Evolutionary conservation across 2,888 invertebrate species (phyloP).

Genomic region (Agrilus cyanescens): DNA sequence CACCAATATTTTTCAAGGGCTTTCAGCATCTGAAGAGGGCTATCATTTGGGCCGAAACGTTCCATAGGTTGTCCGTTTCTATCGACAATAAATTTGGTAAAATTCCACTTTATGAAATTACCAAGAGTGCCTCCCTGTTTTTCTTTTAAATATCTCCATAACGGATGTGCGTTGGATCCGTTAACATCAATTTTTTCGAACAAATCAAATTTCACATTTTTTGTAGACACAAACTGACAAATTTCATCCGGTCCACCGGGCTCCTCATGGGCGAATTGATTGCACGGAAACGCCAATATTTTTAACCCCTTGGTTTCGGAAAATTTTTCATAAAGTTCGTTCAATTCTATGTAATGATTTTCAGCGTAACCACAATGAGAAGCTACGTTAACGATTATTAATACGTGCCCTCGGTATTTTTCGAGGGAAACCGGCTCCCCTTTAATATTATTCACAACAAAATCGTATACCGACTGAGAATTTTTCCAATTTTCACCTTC

Average conservation of each 20-base stretch:
- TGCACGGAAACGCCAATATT: slow-evolving; percentile 79
- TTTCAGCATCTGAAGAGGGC: slow-evolving; percentile 29
- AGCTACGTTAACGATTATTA: slow-evolving; percentile 80
- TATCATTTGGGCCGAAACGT: slow-evolving; percentile 46
- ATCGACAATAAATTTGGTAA: slow-evolving; percentile 75
- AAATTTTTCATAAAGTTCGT: slow-evolving; percentile 62
- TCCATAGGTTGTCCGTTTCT: slow-evolving; percentile 59
- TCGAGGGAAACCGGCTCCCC: slow-evolving; percentile 70
- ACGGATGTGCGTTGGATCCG: slow-evolving; percentile 50
- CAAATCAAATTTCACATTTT: slow-evolving; percentile 58
- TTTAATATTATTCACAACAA: slow-evolving; percentile 68
- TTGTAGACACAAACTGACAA: slow-evolving; percentile 47
- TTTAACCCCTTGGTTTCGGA: slow-evolving; percentile 59
- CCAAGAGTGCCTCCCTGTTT: slow-evolving; percentile 41
- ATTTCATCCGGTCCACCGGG: slow-evolving; percentile 53
- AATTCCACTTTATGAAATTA: slow-evolving; percentile 80
- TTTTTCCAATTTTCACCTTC: slow-evolving; percentile 44
- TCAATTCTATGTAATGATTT: slow-evolving; percentile 72
- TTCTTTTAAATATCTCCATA: slow-evolving; percentile 55
- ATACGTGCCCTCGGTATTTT: slow-evolving; percentile 70
- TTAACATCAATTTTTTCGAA: slow-evolving; percentile 64
- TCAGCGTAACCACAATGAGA: slow-evolving; percentile 76
- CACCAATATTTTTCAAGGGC: slow-evolving; percentile 30
- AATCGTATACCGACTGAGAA: slow-evolving; percentile 68
- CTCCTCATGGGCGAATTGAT: slow-evolving; percentile 68